phyloP scores from a whole-genome alignment of 2,888 invertebrate genomes.

The Xestia c-nigrum region DNA sequence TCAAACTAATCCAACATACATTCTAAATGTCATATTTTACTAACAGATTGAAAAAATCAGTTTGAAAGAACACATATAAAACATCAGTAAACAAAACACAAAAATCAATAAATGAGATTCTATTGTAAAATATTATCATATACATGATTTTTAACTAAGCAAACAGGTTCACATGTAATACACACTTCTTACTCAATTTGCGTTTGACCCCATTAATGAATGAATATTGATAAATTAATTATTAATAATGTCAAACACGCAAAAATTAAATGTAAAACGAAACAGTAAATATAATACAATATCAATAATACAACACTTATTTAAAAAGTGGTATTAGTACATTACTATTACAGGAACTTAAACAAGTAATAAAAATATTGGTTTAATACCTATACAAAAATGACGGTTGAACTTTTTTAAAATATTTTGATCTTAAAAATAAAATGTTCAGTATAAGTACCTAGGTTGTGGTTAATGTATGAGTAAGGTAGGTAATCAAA shows the following conservation, averaged over 20 bases:
- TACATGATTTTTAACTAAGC: not conserved
- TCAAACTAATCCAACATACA: not conserved
- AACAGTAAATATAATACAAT: not conserved
- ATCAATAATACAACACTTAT: not conserved
- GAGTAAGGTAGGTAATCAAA: not conserved
- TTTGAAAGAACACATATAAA: not conserved
- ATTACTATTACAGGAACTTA: slow-evolving; percentile 13
- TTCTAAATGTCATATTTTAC: not conserved
- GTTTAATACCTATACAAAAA: not conserved
- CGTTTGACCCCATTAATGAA: not conserved
- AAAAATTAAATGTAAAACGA: not conserved
- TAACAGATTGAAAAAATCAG: not conserved
- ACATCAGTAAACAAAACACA: not conserved
- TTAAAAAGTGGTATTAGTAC: not conserved
- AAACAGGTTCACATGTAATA: not conserved
- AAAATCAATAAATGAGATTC: not conserved
- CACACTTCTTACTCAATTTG: not conserved
- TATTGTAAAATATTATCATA: not conserved
- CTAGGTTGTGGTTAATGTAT: too few species aligned
- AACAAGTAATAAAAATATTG: not conserved
- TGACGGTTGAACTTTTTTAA: not conserved
- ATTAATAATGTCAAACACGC: not conserved
- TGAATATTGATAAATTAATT: not conserved
- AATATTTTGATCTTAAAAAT: not conserved
- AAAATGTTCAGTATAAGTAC: not conserved